Evolutionary conservation across 2,797 vertebrate species (phyloP).

Genomic region (Falco berigora): DNA sequence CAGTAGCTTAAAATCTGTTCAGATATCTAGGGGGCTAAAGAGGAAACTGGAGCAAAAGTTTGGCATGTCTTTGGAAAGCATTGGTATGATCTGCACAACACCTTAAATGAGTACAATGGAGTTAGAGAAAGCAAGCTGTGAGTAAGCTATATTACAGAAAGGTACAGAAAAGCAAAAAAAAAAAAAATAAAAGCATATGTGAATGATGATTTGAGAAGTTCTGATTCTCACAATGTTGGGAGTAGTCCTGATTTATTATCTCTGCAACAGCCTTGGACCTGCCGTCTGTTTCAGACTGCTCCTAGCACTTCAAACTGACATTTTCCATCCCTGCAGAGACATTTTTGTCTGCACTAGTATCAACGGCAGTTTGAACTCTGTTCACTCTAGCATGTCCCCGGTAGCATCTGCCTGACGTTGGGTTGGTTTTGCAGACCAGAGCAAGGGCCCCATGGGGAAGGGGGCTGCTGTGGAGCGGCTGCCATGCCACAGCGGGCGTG

Average conservation of each 20-base stretch:
- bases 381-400: background rate
- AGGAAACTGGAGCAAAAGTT: background rate
- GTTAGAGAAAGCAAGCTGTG: background rate
- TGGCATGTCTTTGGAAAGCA: conserved; percentile 6
- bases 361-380: background rate
- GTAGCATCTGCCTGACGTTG: conserved; percentile 7
- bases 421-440: background rate
- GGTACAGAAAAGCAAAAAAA: background rate
- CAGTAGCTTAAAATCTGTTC: background rate
- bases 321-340: background rate
- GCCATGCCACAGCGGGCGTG: background rate
- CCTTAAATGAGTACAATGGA: background rate
- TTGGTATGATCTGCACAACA: background rate
- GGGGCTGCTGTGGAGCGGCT: conserved; percentile 13
- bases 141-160: background rate
- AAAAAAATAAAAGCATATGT: background rate
- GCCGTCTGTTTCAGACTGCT: background rate
- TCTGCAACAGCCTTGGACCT: background rate
- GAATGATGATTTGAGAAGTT: background rate
- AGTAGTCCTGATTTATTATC: background rate
- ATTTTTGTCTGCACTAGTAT: background rate
- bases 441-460: conserved; percentile 28
- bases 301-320: background rate
- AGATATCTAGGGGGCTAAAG: background rate
- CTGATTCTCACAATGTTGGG: background rate